Conservation (phyloP, 2,797 vertebrate species). For the Botia kubotai region DNA sequence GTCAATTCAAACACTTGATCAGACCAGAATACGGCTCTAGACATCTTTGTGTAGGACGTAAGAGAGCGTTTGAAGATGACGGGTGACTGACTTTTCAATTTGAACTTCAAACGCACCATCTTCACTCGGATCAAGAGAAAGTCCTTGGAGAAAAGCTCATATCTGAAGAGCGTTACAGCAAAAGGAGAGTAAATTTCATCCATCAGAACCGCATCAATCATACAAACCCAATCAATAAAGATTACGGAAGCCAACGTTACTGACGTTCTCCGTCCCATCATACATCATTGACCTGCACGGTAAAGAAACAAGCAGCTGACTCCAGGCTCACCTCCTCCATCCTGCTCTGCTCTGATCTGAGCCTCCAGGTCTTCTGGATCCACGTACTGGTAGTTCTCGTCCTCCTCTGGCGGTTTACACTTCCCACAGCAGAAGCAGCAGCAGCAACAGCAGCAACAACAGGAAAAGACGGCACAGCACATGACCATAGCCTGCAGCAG, state of each 20-base stretch:
- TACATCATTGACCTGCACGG: background rate
- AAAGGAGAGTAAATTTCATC: too few relatives aligned
- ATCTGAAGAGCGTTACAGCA: background rate
- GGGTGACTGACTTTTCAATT: background rate
- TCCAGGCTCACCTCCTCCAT: slow-evolving; percentile 62
- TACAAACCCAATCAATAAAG: too few relatives aligned
- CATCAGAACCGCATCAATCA: too few relatives aligned
- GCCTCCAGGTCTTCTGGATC: too few relatives aligned
- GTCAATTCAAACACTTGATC: slow-evolving; percentile 9
- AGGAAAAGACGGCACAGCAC: slow-evolving; percentile 82
- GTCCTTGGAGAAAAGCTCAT: background rate
- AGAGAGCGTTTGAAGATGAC: background rate
- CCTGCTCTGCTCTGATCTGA: too few relatives aligned
- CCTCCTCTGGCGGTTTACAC: slow-evolving; percentile 83
- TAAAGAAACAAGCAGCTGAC: accelerated
- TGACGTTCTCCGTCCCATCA: too few relatives aligned
- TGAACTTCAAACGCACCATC: background rate
- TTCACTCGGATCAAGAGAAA: slow-evolving; percentile 1
- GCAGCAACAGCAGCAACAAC: slow-evolving; percentile 92
- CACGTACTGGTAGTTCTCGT: slow-evolving; percentile 79
- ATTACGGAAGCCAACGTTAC: too few relatives aligned
- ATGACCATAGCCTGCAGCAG: slow-evolving; percentile 78
- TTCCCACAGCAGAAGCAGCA: slow-evolving; percentile 90
- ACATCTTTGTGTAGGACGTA: slow-evolving; percentile 10
- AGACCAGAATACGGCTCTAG: background rate